Evolutionary conservation across 2,888 invertebrate species (phyloP).

Genomic region (Steromphala cineraria): DNA sequence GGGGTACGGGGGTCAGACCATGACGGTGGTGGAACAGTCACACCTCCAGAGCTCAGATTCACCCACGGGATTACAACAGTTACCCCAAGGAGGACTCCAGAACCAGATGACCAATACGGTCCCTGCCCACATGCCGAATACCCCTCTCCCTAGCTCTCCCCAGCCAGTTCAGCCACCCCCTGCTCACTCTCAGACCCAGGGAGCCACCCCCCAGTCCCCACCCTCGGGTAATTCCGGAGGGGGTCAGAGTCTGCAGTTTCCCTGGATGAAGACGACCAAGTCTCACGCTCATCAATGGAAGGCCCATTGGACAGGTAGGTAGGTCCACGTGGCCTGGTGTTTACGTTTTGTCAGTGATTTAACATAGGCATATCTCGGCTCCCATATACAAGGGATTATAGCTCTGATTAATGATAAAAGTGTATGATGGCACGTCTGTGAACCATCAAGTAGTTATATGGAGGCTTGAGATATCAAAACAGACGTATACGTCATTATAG

Average conservation of each 20-base stretch:
- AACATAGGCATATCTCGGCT: not conserved
- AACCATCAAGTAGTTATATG: not conserved
- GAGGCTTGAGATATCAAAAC: not conserved
- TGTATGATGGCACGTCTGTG: not conserved
- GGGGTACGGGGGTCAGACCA: constrained; percentile 63
- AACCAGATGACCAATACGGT: constrained; percentile 12
- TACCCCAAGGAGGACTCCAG: constrained; percentile 17
- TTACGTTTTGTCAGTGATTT: not conserved
- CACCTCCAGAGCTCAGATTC: constrained; percentile 43
- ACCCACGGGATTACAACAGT: constrained; percentile 22
- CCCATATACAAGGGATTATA: constrained; percentile 3
- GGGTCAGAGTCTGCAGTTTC: constrained; percentile 64
- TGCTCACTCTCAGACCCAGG: constrained; percentile 38
- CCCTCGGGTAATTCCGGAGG: constrained; percentile 19
- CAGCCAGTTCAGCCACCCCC: constrained; percentile 49
- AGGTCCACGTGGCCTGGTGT: not conserved
- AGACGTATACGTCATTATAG: not conserved
- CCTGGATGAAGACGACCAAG: constrained; percentile 75
- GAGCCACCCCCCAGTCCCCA: not conserved
- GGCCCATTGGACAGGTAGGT: constrained; percentile 72
- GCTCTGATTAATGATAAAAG: not conserved
- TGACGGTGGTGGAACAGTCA: constrained; percentile 66
- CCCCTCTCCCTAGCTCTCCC: constrained; percentile 11
- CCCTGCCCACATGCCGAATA: constrained; percentile 22
- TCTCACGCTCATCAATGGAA: constrained; percentile 75